A percentile compares a stretch with the other conserved stretches of the same genome.
These are phyloP conservation scores for Psittacula echo DNA, from an alignment of 2,797 vertebrate species.

Conservation along the genomic window DNA sequence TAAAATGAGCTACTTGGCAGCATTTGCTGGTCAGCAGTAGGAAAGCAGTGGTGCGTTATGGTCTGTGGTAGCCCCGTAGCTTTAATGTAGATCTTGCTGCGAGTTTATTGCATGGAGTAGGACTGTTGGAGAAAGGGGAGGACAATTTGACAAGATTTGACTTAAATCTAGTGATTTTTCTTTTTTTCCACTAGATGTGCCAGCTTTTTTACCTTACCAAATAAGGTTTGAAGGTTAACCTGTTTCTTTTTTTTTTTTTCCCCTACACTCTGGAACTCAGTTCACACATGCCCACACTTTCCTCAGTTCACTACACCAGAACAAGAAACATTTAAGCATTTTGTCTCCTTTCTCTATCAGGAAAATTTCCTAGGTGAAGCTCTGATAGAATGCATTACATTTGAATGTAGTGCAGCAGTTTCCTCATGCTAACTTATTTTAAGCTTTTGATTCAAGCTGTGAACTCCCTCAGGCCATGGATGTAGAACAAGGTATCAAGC, in stretches of 20 bases:
- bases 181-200: neutral
- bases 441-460: slow-evolving; percentile 6
- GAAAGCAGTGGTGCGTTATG: slow-evolving; percentile 10
- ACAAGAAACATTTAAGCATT: neutral
- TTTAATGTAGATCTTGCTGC: neutral
- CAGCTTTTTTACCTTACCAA: neutral
- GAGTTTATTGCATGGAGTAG: neutral
- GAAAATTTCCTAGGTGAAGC: neutral
- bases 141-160: neutral
- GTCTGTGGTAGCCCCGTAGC: neutral
- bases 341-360: neutral
- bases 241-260: neutral
- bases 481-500: neutral
- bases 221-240: slow-evolving; percentile 31
- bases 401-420: neutral
- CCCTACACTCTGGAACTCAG: neutral
- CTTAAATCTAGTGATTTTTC: neutral
- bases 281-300: slow-evolving; percentile 11
- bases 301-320: neutral
- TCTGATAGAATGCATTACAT: neutral
- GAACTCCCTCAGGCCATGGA: neutral
- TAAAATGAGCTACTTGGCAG: slow-evolving; percentile 57
- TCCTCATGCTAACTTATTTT: neutral
- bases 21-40: neutral
- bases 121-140: neutral